Conservation (phyloP, 1,140 invertebrate species). For the Tribolium castaneum region DNA sequence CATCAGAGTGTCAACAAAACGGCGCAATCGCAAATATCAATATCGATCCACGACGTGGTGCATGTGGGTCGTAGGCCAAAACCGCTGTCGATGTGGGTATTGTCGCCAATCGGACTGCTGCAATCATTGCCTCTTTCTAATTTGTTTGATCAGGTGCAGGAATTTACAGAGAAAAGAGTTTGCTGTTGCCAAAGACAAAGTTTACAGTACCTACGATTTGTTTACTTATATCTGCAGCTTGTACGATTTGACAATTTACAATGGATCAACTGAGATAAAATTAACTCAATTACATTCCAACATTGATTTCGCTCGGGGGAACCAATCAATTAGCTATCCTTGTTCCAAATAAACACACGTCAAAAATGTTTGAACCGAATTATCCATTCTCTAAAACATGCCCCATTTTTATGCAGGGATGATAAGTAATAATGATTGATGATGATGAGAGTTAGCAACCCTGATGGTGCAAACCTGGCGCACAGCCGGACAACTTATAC, state of each 20-base stretch:
- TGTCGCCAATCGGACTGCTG: slow-evolving; percentile 29
- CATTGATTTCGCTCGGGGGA: not conserved
- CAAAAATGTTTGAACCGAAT: not conserved
- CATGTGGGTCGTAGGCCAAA: slow-evolving; percentile 40
- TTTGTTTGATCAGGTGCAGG: slow-evolving; percentile 27
- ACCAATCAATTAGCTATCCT: not conserved
- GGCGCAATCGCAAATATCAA: slow-evolving; percentile 43
- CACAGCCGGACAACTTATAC: not conserved
- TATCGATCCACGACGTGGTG: slow-evolving; percentile 31
- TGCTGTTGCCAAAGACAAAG: not conserved
- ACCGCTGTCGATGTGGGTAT: slow-evolving; percentile 34
- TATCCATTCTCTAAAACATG: not conserved
- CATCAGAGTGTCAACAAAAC: slow-evolving; percentile 34
- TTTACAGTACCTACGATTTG: not conserved
- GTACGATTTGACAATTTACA: not conserved
- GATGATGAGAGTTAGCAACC: not conserved
- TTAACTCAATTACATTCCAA: not conserved
- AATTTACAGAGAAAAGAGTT: not conserved
- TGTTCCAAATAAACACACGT: not conserved
- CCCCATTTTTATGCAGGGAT: not conserved
- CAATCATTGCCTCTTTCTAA: not conserved
- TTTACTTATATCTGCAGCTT: not conserved
- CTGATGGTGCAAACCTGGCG: not conserved
- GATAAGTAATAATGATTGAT: not conserved
- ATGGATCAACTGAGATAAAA: not conserved